Percentiles rank a stretch among this genome's conserved stretches.
phyloP scores from a whole-genome alignment of 1,140 invertebrate species.

The Pollicipes pollicipes region DNA sequence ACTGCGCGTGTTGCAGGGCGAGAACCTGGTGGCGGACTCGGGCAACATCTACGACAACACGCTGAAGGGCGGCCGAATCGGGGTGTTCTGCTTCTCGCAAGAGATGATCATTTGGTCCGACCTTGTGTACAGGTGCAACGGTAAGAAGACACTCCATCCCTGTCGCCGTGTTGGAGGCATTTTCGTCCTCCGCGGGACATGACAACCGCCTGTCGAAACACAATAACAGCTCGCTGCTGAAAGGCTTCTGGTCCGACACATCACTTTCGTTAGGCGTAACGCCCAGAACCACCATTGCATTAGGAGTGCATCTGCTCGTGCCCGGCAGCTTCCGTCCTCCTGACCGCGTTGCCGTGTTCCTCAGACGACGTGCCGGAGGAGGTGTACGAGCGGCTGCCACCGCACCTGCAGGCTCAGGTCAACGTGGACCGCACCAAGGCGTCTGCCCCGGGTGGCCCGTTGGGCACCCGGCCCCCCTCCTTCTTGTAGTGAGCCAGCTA shows the following conservation, averaged over 20 bases:
- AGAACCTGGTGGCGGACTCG: conserved; percentile 69
- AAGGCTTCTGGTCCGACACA: not conserved
- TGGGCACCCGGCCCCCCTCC: no score
- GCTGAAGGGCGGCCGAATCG: conserved; percentile 69
- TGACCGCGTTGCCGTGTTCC: no score
- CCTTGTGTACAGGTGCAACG: conserved; percentile 82
- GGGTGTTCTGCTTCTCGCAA: conserved; percentile 92
- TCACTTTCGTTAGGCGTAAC: conserved; percentile 16
- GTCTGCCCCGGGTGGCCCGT: conserved; percentile 1
- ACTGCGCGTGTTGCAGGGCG: no score
- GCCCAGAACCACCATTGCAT: no score
- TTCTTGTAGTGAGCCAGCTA: no score
- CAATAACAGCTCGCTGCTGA: conserved; percentile 2
- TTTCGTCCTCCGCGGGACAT: not conserved
- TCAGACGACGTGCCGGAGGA: conserved; percentile 62
- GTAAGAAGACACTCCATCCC: conserved; percentile 44
- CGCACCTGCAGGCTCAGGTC: conserved; percentile 44
- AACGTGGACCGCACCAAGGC: conserved; percentile 35
- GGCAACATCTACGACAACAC: conserved; percentile 80
- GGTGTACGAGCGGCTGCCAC: conserved; percentile 57
- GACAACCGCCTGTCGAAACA: not conserved
- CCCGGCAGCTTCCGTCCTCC: no score
- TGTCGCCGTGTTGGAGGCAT: not conserved
- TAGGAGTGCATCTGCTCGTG: no score
- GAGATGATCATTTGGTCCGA: conserved; percentile 96